phyloP scores from a whole-genome alignment of 2,888 invertebrate genomes.

The Synanthedon tipuliformis region DNA sequence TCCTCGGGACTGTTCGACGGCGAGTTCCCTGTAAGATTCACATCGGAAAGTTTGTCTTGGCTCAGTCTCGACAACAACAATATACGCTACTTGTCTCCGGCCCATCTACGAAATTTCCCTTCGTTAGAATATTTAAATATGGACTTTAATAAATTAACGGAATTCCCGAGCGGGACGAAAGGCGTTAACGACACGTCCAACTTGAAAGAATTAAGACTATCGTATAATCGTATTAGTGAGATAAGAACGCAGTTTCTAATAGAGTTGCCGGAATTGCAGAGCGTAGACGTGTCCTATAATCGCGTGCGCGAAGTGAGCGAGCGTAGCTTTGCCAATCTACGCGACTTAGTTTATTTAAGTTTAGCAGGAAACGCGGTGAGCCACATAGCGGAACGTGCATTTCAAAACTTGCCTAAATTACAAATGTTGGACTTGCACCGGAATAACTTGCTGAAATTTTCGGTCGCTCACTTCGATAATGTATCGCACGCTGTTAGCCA shows the following conservation, averaged over 20 bases:
- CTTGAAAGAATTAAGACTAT: slow-evolving; percentile 81
- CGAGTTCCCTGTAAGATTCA: slow-evolving; percentile 74
- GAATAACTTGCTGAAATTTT: slow-evolving; percentile 75
- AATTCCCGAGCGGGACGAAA: slow-evolving; percentile 70
- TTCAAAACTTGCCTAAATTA: slow-evolving; percentile 76
- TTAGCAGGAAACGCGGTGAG: slow-evolving; percentile 80
- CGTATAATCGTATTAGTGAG: slow-evolving; percentile 78
- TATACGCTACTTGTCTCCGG: slow-evolving; percentile 68
- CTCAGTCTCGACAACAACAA: slow-evolving; percentile 86
- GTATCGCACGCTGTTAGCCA: slow-evolving; percentile 70
- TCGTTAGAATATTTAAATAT: slow-evolving; percentile 82
- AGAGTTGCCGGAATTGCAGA: slow-evolving; percentile 74
- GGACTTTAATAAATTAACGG: slow-evolving; percentile 82
- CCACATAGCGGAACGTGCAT: slow-evolving; percentile 75
- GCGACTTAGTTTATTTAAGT: slow-evolving; percentile 78
- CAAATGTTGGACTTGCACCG: slow-evolving; percentile 80
- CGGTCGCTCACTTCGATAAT: slow-evolving; percentile 73
- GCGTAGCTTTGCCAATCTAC: slow-evolving; percentile 76
- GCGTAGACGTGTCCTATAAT: slow-evolving; percentile 80
- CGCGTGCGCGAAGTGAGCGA: slow-evolving; percentile 73
- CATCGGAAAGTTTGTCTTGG: slow-evolving; percentile 77
- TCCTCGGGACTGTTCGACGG: slow-evolving; percentile 83
- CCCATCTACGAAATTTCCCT: slow-evolving; percentile 74
- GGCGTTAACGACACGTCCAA: slow-evolving; percentile 65
- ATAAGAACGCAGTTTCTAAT: slow-evolving; percentile 77